These are phyloP conservation scores for Porites australiensis DNA, from an alignment of 64 coral and sea anemone genomes.

Conservation along the genomic window DNA sequence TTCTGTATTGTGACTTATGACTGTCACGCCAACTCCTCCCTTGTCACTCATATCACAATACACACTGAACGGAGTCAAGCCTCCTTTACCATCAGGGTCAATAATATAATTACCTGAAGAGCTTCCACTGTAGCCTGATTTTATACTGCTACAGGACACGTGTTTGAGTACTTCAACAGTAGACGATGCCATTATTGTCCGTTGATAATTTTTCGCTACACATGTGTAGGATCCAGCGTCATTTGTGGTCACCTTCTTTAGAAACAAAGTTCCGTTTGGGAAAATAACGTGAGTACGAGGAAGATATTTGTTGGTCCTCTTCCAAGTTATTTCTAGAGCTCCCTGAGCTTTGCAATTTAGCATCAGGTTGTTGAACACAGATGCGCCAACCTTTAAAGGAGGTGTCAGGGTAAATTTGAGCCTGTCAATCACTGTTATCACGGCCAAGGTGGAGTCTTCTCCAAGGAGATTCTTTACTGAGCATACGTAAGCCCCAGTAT, in stretches of 20 bases:
- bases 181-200: conserved; percentile 2
- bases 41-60: conserved; percentile 68
- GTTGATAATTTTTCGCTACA: conserved; percentile 7
- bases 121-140: background rate
- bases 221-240: conserved; percentile 31
- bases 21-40: conserved; percentile 38
- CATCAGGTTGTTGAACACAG: background rate
- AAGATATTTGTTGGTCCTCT: background rate
- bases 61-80: conserved; percentile 31
- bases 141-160: conserved; percentile 41
- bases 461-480: conserved; percentile 26
- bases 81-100: conserved; percentile 40
- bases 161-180: background rate
- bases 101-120: conserved; percentile 24
- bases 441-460: background rate
- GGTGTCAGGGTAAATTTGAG: conserved; percentile 4
- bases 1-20: conserved; percentile 48
- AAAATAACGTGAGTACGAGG: background rate
- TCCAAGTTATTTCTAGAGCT: background rate
- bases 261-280: conserved; percentile 45
- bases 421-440: conserved; percentile 21
- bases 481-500: conserved; percentile 22
- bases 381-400: background rate
- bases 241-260: conserved; percentile 2
- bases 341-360: conserved; percentile 9